Percentiles rank a stretch among this genome's conserved stretches.
phyloP scores from a whole-genome alignment of 2,888 invertebrate species.

The Platypus cylindrus region DNA sequence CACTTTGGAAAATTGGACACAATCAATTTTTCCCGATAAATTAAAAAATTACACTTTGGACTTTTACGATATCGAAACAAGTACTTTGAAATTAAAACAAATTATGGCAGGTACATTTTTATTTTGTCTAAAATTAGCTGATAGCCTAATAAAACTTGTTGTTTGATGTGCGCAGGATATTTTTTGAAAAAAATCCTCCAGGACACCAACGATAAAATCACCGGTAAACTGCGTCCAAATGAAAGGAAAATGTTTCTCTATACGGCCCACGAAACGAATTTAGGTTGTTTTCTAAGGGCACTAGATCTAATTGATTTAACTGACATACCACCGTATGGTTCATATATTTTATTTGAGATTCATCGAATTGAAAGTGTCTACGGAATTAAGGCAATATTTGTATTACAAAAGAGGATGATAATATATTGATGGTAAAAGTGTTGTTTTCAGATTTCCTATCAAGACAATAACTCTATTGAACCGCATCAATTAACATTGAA shows the following conservation, averaged over 20 bases:
- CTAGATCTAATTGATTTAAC: constrained; percentile 19
- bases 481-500: constrained; percentile 21
- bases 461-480: constrained; percentile 14
- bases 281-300: constrained; percentile 23
- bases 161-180: too few relatives aligned
- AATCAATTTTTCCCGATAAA: constrained; percentile 27
- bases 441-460: constrained; percentile 16
- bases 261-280: constrained; percentile 28
- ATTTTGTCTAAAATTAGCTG: too few relatives aligned
- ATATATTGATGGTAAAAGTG: not conserved
- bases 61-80: constrained; percentile 13
- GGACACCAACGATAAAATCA: constrained; percentile 22
- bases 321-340: constrained; percentile 25
- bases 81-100: constrained; percentile 7
- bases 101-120: constrained; percentile 8
- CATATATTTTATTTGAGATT: constrained; percentile 25
- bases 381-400: constrained; percentile 16
- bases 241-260: constrained; percentile 27
- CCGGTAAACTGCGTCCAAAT: constrained; percentile 14
- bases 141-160: too few relatives aligned
- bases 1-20: constrained; percentile 33
- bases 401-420: not conserved
- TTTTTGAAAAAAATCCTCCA: constrained; percentile 25
- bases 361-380: constrained; percentile 18
- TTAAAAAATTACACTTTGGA: constrained; percentile 22